These are phyloP conservation scores for Camelus dromedarius DNA, from an alignment of 2,113 vertebrate species.

Conservation along the genomic window DNA sequence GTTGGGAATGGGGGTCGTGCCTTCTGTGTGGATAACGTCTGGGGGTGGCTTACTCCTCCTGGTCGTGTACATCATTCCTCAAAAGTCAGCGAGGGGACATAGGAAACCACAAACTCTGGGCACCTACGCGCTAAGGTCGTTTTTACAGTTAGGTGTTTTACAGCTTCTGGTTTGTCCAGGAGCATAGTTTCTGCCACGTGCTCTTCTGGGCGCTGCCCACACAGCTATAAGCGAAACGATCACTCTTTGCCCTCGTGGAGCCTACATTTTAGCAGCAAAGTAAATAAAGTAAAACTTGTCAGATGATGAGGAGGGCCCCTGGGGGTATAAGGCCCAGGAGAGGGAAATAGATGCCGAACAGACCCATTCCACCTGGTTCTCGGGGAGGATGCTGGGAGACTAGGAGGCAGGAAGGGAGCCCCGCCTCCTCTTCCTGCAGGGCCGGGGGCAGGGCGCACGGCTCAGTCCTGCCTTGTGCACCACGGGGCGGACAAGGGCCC, in stretches of 20 bases:
- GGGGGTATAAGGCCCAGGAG: not conserved
- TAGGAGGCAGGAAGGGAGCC: not conserved
- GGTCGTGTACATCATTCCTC: no score
- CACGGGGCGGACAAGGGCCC: slow-evolving; percentile 84
- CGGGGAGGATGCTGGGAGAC: no score
- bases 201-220: not conserved
- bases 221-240: not conserved
- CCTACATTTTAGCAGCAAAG: not conserved
- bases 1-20: no score
- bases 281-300: not conserved
- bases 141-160: not conserved
- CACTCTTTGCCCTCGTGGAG: not conserved
- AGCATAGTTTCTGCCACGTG: not conserved
- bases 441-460: slow-evolving; percentile 75
- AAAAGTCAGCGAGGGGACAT: no score
- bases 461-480: slow-evolving; percentile 83
- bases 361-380: not conserved
- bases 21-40: no score
- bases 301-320: not conserved
- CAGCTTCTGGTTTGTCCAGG: not conserved
- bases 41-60: no score
- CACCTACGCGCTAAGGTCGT: no score
- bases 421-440: slow-evolving; percentile 44
- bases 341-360: not conserved
- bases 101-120: no score